phyloP scores from a whole-genome alignment of 2,797 vertebrate genomes.

The Enoplosus armatus region DNA sequence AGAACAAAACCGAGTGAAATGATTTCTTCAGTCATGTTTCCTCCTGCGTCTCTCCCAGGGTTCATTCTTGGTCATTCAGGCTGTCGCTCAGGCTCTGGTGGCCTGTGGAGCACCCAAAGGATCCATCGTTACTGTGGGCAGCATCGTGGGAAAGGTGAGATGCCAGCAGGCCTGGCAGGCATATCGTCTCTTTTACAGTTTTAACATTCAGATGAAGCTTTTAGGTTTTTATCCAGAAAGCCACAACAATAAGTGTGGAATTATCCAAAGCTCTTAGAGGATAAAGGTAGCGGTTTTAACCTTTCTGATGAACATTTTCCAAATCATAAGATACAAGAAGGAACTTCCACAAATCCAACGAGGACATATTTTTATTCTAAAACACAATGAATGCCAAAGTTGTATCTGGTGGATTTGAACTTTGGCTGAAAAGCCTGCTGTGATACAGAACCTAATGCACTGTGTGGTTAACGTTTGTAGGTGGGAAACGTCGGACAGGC shows the following conservation, averaged over 20 bases:
- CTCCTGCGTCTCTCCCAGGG: constrained; percentile 78
- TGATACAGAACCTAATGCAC: accelerated
- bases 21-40: not conserved
- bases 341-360: not conserved
- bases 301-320: not conserved
- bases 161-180: not conserved
- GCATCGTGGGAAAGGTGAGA: constrained; percentile 91
- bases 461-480: constrained; percentile 62
- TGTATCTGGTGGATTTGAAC: not conserved
- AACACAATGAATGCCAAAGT: not conserved
- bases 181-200: accelerated
- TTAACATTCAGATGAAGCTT: not conserved
- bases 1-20: not conserved
- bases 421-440: not conserved
- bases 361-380: not conserved
- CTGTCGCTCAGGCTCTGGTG: constrained; percentile 88
- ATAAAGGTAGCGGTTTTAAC: not conserved
- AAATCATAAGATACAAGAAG: not conserved
- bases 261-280: not conserved
- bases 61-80: constrained; percentile 90
- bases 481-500: constrained; percentile 91
- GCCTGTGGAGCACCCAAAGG: constrained; percentile 84
- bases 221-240: not conserved
- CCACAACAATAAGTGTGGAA: not conserved
- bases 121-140: constrained; percentile 92